Evolutionary conservation across 2,113 vertebrate species (phyloP), one percentile per base, ranked within the genome.

Genomic region (Acrocephalus arundinaceus): DNA sequence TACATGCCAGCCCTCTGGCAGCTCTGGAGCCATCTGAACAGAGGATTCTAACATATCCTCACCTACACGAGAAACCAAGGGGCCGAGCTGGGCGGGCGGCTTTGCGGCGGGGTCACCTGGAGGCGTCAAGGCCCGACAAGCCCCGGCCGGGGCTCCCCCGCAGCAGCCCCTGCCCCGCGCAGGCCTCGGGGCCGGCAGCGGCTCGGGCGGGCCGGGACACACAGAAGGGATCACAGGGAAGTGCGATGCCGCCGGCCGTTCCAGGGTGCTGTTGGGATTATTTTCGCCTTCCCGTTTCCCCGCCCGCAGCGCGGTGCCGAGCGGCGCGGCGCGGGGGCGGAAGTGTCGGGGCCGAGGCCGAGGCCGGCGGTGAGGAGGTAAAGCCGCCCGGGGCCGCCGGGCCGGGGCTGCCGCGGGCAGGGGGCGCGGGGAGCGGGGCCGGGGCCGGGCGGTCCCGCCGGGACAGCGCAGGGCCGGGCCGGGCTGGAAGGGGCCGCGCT

Each of bases 1-100:
- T 0, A 1, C 11, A 4, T 0, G 12, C 4, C 59, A 7, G 33
- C 22, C 3, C 3, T 19, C 0, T 11, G 65, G 72, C 76, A 35
- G 51, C 74, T n/a, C 39, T 7, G 19, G 1, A 11, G 39, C 73
- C 24, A 0, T 9, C 13, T 0, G 16, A 28, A 4, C 20, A 4
- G 46, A 15, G 18, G 1, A 0, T 4, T 18, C 70, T 37, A 28
- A 20, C 46, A 1, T 0, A 11, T 3, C 77, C 73, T 48, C 74
- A 19, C 30, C 27, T 2, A 15, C 31, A 11, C 7, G 1, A 51
- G 22, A 1, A 35, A 17, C 28, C 48, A 1, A 22, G 45, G 0
- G 17, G 3, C 37, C 4, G 6, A 5, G 46, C 65, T 1, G 46
- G 35, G 22, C 0, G 73, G 41, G 55, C 24, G 28, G 17, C 33